A percentile compares a stretch with the other conserved stretches of the same genome.
These are phyloP conservation scores for Podarcis lilfordi DNA, from an alignment of 2,797 vertebrate genomes.

Conservation along the genomic window DNA sequence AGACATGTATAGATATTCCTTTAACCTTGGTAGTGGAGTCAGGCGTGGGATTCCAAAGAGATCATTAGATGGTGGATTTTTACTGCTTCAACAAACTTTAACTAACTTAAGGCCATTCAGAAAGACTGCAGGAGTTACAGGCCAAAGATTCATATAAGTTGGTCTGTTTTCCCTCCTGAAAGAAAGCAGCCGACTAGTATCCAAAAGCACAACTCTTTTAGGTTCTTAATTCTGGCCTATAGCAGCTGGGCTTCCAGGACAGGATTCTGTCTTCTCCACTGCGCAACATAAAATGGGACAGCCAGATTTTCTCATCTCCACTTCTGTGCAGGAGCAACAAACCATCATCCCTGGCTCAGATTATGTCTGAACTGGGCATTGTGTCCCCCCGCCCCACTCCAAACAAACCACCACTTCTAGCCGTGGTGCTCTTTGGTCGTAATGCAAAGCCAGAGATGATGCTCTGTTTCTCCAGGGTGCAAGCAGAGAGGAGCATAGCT, in stretches of 20 bases:
- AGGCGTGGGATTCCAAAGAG: slow-evolving; percentile 10
- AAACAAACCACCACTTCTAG: too few relatives aligned
- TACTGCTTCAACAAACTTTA: slow-evolving; percentile 1
- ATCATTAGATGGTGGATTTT: slow-evolving; percentile 9
- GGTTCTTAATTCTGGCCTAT: not conserved
- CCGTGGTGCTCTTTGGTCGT: too few relatives aligned
- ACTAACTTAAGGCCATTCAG: not conserved
- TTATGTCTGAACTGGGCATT: too few relatives aligned
- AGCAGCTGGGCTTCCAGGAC: not conserved
- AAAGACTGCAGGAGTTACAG: slow-evolving; percentile 4
- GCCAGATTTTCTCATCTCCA: too few relatives aligned
- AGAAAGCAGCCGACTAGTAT: not conserved
- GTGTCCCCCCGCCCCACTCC: too few relatives aligned
- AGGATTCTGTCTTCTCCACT: not conserved
- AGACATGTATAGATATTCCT: not conserved
- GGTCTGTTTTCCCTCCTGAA: not conserved
- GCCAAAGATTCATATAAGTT: not conserved
- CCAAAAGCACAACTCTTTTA: not conserved
- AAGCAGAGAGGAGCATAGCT: too few relatives aligned
- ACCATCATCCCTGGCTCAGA: too few relatives aligned
- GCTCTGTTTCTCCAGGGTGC: too few relatives aligned
- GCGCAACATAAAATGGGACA: not conserved
- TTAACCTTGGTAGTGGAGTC: slow-evolving; percentile 1
- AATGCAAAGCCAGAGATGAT: too few relatives aligned
- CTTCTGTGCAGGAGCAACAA: too few relatives aligned